Conservation (phyloP, 2,888 invertebrate species). For the Tipula helvola region DNA sequence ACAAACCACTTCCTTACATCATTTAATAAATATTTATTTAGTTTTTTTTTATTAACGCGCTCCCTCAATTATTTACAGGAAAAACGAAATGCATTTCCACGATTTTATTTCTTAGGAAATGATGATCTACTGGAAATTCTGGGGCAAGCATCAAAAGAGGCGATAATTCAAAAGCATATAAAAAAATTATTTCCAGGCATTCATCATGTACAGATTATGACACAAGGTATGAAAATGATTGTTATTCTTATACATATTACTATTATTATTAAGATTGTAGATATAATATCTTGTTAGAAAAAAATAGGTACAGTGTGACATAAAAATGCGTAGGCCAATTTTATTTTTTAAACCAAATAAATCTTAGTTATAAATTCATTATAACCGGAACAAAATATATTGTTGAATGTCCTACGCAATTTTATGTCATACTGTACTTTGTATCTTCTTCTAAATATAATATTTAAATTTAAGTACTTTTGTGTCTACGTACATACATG, state of each 20-base stretch:
- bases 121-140: constrained; percentile 94
- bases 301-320: not conserved
- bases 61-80: constrained; percentile 44
- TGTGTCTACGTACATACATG: not conserved
- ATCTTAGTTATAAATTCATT: not conserved
- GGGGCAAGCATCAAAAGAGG: constrained; percentile 80
- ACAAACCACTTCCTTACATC: not conserved
- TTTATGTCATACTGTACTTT: not conserved
- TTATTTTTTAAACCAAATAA: not conserved
- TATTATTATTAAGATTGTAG: not conserved
- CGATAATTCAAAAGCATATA: constrained; percentile 84
- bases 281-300: not conserved
- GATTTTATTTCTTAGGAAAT: constrained; percentile 95
- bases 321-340: not conserved
- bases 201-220: constrained; percentile 57
- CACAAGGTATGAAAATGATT: not conserved
- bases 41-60: not conserved
- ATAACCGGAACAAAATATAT: not conserved
- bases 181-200: constrained; percentile 93
- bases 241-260: not conserved
- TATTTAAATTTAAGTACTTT: not conserved
- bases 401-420: not conserved
- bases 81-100: constrained; percentile 84
- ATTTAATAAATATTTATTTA: not conserved
- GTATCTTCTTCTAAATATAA: not conserved